These are phyloP conservation scores for Pachycephus smyrnensis DNA, from an alignment of 2,888 invertebrate genomes.

Conservation along the genomic window DNA sequence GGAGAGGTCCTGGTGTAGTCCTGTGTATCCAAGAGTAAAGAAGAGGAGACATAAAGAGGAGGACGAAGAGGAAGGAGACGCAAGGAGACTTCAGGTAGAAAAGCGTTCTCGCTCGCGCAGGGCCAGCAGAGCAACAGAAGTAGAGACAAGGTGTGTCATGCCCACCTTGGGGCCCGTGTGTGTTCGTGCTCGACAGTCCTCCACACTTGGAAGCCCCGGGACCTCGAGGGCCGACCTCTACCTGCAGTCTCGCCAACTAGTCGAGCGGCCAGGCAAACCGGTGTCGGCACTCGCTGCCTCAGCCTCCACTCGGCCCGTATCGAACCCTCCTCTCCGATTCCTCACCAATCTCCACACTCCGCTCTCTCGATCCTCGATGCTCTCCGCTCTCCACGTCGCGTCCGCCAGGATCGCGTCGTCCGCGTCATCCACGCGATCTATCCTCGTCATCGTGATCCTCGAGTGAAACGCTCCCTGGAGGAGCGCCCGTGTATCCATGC, in stretches of 20 bases:
- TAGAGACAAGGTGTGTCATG: slow-evolving; percentile 2
- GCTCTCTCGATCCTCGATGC: slow-evolving; percentile 28
- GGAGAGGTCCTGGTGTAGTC: slow-evolving; percentile 10
- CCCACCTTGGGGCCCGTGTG: slow-evolving; percentile 3
- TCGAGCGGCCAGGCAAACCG: slow-evolving; percentile 39
- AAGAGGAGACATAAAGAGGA: not conserved
- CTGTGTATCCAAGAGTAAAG: slow-evolving; percentile 13
- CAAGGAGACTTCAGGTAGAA: not conserved
- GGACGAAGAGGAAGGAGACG: not conserved
- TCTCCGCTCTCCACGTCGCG: slow-evolving; percentile 3
- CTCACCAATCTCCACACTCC: slow-evolving; percentile 32
- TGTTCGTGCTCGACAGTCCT: not conserved
- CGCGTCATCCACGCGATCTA: slow-evolving; percentile 22
- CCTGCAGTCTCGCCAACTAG: slow-evolving; percentile 52
- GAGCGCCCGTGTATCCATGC: slow-evolving; percentile 1
- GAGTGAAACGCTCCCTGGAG: not conserved
- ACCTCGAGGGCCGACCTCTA: slow-evolving; percentile 51
- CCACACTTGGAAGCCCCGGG: slow-evolving; percentile 12
- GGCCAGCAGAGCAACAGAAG: not conserved
- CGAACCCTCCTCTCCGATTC: slow-evolving; percentile 28
- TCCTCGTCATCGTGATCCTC: slow-evolving; percentile 15
- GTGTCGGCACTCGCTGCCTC: slow-evolving; percentile 31
- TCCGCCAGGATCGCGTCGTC: slow-evolving; percentile 3
- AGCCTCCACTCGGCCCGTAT: slow-evolving; percentile 22
- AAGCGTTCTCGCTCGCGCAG: not conserved